These are phyloP conservation scores for Amaurobius ferox DNA, from an alignment of 2,888 invertebrate species.

Conservation along the genomic window DNA sequence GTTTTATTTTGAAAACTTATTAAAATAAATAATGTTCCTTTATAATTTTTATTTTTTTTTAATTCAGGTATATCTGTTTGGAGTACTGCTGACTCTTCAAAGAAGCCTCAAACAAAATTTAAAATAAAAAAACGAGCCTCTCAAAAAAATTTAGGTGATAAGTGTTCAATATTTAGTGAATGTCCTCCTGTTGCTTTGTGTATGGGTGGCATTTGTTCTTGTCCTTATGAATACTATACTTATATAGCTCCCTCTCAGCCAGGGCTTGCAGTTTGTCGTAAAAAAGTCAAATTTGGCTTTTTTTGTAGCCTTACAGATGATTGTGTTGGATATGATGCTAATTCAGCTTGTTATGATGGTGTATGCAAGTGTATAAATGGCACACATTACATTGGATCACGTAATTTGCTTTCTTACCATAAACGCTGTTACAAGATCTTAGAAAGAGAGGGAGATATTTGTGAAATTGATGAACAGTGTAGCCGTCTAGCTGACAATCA, in stretches of 20 bases:
- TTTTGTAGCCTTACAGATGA: constrained; percentile 57
- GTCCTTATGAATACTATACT: constrained; percentile 64
- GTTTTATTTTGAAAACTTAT: too few relatives aligned
- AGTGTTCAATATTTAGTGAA: constrained; percentile 51
- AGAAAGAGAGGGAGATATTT: constrained; percentile 61
- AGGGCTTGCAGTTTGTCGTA: constrained; percentile 47
- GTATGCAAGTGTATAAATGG: constrained; percentile 66
- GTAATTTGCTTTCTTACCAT: constrained; percentile 58
- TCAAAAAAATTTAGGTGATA: constrained; percentile 51
- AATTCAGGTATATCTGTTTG: constrained; percentile 17
- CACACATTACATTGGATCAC: constrained; percentile 68
- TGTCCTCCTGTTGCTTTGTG: constrained; percentile 53
- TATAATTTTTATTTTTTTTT: not conserved
- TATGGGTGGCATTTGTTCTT: constrained; percentile 62
- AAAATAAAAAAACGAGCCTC: constrained; percentile 55
- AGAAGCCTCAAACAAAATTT: constrained; percentile 41
- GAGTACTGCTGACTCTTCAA: constrained; percentile 29
- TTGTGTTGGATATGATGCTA: constrained; percentile 63
- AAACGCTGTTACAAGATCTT: constrained; percentile 64
- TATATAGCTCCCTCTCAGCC: constrained; percentile 39
- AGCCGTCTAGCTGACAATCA: constrained; percentile 67
- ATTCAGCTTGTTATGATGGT: constrained; percentile 64
- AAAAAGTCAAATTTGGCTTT: constrained; percentile 58
- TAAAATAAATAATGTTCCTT: not conserved
- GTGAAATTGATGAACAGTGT: constrained; percentile 70